A percentile compares a stretch with the other conserved stretches of the same genome.
phyloP scores from a whole-genome alignment of 2,888 invertebrate species.

The Melolontha melolontha region DNA sequence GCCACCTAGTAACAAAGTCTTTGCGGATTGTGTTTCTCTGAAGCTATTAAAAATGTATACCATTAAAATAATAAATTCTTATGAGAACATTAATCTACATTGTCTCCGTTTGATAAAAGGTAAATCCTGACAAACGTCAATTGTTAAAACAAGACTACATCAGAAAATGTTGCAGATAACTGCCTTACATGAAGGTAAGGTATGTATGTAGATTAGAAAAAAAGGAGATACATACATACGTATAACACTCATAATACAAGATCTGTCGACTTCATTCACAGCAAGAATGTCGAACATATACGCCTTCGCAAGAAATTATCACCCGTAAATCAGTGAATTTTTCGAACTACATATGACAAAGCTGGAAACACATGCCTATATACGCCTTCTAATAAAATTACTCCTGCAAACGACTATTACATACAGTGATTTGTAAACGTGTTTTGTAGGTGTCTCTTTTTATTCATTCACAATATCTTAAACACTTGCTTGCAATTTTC shows the following conservation, averaged over 20 bases:
- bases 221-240: too few relatives aligned
- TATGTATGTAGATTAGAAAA: too few relatives aligned
- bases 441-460: too few relatives aligned
- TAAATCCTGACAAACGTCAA: too few relatives aligned
- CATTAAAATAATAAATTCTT: not conserved
- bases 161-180: too few relatives aligned
- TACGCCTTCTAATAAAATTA: too few relatives aligned
- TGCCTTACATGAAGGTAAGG: too few relatives aligned
- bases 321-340: constrained; percentile 3
- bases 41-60: not conserved
- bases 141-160: too few relatives aligned
- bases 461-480: too few relatives aligned
- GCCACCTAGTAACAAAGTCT: constrained; percentile 10
- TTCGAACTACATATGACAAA: constrained; percentile 10
- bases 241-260: not conserved
- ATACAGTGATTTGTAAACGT: too few relatives aligned
- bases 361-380: constrained; percentile 2
- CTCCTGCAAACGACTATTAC: too few relatives aligned
- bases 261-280: not conserved
- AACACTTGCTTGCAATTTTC: too few relatives aligned
- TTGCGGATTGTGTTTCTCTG: constrained; percentile 2
- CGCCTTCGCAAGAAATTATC: constrained; percentile 11
- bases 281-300: constrained; percentile 4
- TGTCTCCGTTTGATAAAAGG: not conserved
- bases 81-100: not conserved